Percentiles rank a stretch among this genome's conserved stretches.
phyloP scores from a whole-genome alignment of 2,797 vertebrate genomes.

The Linurgus olivaceus region DNA sequence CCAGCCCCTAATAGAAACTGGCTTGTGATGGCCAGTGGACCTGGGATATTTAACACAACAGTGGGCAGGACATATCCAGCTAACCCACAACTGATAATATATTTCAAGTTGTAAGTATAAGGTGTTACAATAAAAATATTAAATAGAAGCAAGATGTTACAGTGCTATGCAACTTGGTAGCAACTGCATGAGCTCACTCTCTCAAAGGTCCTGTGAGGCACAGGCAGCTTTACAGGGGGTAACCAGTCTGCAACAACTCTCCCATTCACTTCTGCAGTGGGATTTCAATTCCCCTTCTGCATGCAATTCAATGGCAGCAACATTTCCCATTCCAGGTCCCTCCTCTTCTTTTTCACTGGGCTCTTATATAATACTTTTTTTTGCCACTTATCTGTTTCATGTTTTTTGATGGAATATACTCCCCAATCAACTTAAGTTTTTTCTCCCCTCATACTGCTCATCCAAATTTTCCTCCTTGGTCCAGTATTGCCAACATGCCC shows the following conservation, averaged over 20 bases:
- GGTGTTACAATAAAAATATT: not conserved
- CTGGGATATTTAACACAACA: fast-evolving
- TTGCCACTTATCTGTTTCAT: not conserved
- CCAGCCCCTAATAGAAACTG: not conserved
- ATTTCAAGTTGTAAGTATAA: not conserved
- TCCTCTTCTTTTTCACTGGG: not conserved
- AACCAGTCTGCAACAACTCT: not conserved
- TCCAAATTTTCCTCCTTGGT: not conserved
- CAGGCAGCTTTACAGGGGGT: not conserved
- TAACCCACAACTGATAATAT: not conserved
- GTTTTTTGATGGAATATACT: not conserved
- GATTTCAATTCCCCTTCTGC: not conserved
- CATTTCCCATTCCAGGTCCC: not conserved
- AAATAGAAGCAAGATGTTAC: not conserved
- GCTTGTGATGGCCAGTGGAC: not conserved
- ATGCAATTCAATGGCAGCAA: not conserved
- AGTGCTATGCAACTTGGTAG: not conserved
- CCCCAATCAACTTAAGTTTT: not conserved
- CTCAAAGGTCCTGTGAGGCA: not conserved
- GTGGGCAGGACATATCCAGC: not conserved
- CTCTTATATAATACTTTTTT: not conserved
- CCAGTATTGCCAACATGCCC: not conserved
- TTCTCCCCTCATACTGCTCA: not conserved
- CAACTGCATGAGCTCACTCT: not conserved
- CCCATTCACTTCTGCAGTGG: not conserved